Conservation (phyloP, 1,140 invertebrate genomes). For the Calephelis nemesis region DNA sequence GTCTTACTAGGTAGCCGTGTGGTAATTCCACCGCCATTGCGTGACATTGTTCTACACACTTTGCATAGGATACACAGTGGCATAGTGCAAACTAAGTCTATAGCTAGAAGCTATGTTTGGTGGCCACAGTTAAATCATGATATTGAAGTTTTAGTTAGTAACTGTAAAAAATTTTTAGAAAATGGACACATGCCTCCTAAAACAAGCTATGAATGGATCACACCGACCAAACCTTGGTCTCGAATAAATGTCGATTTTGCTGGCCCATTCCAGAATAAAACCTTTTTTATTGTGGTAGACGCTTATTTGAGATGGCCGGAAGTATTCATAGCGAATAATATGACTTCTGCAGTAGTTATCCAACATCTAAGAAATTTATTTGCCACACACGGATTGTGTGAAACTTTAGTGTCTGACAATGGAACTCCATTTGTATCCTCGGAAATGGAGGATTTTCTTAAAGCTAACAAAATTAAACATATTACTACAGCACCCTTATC, state of each 20-base stretch:
- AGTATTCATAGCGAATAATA: constrained; percentile 38
- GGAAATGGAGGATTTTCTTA: too few relatives aligned
- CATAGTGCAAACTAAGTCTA: constrained; percentile 71
- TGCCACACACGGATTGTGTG: constrained; percentile 25
- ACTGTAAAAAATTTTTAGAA: background rate
- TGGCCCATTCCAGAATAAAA: constrained; percentile 51
- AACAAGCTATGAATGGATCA: constrained; percentile 48
- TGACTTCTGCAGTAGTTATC: constrained; percentile 30
- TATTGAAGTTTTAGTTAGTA: constrained; percentile 1
- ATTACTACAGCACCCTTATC: constrained; percentile 30
- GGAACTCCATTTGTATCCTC: constrained; percentile 9
- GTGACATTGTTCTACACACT: constrained; percentile 8
- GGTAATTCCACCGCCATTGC: constrained; percentile 25
- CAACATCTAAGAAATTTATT: constrained; percentile 38
- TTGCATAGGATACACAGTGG: constrained; percentile 66
- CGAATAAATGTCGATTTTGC: constrained; percentile 77
- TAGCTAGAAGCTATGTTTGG: background rate
- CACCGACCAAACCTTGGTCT: constrained; percentile 53
- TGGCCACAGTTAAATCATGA: constrained; percentile 4
- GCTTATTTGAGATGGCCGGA: constrained; percentile 66
- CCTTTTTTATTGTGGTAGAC: constrained; percentile 68
- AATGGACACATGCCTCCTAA: constrained; percentile 33
- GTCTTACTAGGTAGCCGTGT: constrained; percentile 34
- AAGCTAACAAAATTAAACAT: constrained; percentile 28
- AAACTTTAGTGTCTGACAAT: constrained; percentile 26